A percentile compares a stretch with the other conserved stretches of the same genome.
phyloP scores from a whole-genome alignment of 2,113 vertebrate species.

The Acrocephalus arundinaceus region DNA sequence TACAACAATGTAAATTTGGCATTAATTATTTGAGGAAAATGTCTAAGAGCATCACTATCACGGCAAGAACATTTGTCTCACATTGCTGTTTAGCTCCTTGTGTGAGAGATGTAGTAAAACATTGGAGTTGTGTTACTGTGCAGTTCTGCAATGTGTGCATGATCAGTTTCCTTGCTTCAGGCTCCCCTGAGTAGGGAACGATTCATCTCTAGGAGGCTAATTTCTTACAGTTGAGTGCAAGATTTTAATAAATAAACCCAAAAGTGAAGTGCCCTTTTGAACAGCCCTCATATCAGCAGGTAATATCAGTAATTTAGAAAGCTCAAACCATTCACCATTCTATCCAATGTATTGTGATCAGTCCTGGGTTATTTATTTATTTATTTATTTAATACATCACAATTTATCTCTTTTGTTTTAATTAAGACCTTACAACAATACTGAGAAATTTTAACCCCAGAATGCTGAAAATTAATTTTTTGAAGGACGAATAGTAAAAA shows the following conservation, averaged over 20 bases:
- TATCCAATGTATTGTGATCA: conserved; percentile 68
- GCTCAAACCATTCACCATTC: conserved; percentile 69
- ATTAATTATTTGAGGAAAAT: background rate
- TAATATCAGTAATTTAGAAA: conserved; percentile 78
- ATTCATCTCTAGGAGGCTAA: conserved; percentile 83
- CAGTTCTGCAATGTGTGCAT: conserved; percentile 9
- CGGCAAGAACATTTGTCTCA: background rate
- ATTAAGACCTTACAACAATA: conserved; percentile 67
- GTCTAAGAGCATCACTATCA: background rate
- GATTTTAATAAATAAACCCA: conserved; percentile 84
- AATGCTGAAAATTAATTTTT: conserved; percentile 40
- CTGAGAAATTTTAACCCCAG: conserved; percentile 62
- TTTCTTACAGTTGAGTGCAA: conserved; percentile 79
- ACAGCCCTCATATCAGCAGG: conserved; percentile 82
- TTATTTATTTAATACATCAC: conserved; percentile 55
- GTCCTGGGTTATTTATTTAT: conserved; percentile 40
- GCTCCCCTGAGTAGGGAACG: conserved; percentile 63
- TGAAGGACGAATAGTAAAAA: conserved; percentile 45
- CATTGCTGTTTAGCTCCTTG: background rate
- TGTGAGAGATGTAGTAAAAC: background rate
- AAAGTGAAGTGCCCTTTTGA: conserved; percentile 82
- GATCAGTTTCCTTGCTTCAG: conserved; percentile 44
- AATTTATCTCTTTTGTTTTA: conserved; percentile 73
- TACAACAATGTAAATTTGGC: background rate
- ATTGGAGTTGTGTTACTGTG: conserved; percentile 16